Evolutionary conservation across 2,797 vertebrate genomes (phyloP), one percentile per base, ranked within the genome.

Genomic region (Hyperoplus immaculatus): DNA sequence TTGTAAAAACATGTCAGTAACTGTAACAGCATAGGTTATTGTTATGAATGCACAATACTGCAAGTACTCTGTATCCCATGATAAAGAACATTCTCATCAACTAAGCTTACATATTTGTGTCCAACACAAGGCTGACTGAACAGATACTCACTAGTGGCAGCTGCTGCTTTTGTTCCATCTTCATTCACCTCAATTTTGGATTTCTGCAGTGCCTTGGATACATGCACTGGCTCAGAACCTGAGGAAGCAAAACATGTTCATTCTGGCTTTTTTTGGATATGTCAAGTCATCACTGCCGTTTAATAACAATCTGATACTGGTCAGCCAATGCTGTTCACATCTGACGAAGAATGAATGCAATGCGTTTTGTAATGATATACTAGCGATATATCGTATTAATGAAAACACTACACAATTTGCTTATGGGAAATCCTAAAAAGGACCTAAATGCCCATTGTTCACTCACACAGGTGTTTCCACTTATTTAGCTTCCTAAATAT

Each of bases 131-230:
- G 8, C 62, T 21, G 5, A 43, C 36, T 43, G n/a, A 4, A 36
- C 3, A 49, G 42, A 74, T 0, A 70, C 97, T 96, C 94, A 98
- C 98, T 93, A 60, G 97, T 99, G 69, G 95, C 96, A 85, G 96
- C 97, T 69, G 97, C 94, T 84, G 97, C 98, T 95, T 97, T 98
- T 47, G 98, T 98, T 88, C 98, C 98, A 42, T 98, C 97, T 92
- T 99, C 98, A 58, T 96, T 98, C 67, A 99, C 97, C 91, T 97
- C 97, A 9, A 99, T 95, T 94, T 99, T 99, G 85, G 96, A 95
- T 94, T 98, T 99, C 89, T 99, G 97, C 10, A 99, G 91, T 1
- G 97, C 94, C 39, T 94, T 95, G 67, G 97, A 98, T 41, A 99
- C 95, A 63, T 96, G 76, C 75, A 99, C 79, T 7, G 93, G 92